phyloP scores from a whole-genome alignment of 2,113 vertebrate species.

The Polypterus senegalus region DNA sequence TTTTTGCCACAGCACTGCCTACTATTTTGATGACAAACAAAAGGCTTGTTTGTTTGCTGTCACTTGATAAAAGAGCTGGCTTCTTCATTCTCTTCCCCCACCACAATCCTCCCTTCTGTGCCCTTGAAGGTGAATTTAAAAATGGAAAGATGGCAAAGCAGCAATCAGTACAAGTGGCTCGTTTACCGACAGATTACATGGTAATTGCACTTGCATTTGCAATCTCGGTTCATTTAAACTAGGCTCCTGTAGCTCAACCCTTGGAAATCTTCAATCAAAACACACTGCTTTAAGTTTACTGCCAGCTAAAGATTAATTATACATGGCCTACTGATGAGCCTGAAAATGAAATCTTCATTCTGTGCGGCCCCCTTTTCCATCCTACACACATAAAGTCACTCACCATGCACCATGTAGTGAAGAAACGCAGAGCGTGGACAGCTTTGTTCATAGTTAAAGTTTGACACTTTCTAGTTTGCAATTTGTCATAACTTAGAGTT shows the following conservation, averaged over 20 bases:
- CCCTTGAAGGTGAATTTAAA: slow-evolving; percentile 2
- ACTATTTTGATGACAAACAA: background rate
- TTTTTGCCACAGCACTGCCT: too few relatives aligned
- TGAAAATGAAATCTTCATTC: background rate
- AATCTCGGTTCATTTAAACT: slow-evolving; percentile 7
- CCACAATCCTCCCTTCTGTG: background rate
- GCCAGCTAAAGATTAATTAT: slow-evolving; percentile 5
- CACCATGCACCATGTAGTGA: too few relatives aligned
- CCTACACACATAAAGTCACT: too few relatives aligned
- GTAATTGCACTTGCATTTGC: slow-evolving; percentile 16
- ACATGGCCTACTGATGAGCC: background rate
- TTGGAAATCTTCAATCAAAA: slow-evolving; percentile 11
- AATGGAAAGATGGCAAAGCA: slow-evolving; percentile 10
- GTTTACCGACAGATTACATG: slow-evolving; percentile 6
- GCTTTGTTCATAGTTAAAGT: too few relatives aligned
- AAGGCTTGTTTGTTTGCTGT: background rate
- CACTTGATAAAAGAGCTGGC: slow-evolving; percentile 9
- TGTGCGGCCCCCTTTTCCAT: too few relatives aligned
- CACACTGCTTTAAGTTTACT: background rate
- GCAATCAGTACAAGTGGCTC: slow-evolving; percentile 11
- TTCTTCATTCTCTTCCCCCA: background rate
- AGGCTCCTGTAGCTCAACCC: background rate
- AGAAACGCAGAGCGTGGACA: too few relatives aligned
- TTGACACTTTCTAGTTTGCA: too few relatives aligned
- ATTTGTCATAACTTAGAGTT: too few relatives aligned